Evolutionary conservation across 92 coral and sea anemone genomes (phyloP), one percentile per base, ranked within the genome.

Genomic region (Desmophyllum pertusum): DNA sequence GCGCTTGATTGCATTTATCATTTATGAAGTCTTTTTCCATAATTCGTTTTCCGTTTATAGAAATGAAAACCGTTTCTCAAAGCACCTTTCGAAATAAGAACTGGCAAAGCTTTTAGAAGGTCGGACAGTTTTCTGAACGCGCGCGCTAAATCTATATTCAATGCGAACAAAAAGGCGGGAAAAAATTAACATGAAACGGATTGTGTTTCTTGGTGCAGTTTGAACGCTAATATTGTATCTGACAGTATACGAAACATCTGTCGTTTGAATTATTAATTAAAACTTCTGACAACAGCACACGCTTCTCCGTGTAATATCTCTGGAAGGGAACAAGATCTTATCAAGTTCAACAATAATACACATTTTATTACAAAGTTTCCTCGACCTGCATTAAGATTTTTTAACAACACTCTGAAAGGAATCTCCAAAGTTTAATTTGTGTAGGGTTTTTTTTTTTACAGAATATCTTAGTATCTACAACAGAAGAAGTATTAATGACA

Each of bases 261-360:
- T 29, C 70, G 53, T 37, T 77, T 77, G 81, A 59, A 77, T 61
- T 36, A 77, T 59, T 61, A 39, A 77, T 77, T 59, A 77, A 36
- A 77, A 57, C 70, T 55, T 59, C 13, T 23, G 70, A n/a, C 59
- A 65, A 37, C 70, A 77, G 38, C 70, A 57, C 70, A 37, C 21
- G 29, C 19, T 38, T 30, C 59, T 21, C 61, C 27, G 31, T 40
- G 35, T 77, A 36, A 18, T 77, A n/a, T 55, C 50, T 23, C 30
- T 52, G 65, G 23, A 37, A 39, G 30, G 13, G 48, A 51, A 75
- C 7, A 0, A 75, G 45, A 75, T 35, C 25, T 50, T 50, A 35
- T 75, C 65, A 52, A 51, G 27, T 21, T 13, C 19, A 15, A 0
- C 73, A 37, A 23, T 67, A 38, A 67, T 21, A 17, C 41, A 74